Percentiles rank a stretch among this genome's conserved stretches.
Conservation (phyloP, 2,113 vertebrate genomes). For the Megaceryle maxima region DNA sequence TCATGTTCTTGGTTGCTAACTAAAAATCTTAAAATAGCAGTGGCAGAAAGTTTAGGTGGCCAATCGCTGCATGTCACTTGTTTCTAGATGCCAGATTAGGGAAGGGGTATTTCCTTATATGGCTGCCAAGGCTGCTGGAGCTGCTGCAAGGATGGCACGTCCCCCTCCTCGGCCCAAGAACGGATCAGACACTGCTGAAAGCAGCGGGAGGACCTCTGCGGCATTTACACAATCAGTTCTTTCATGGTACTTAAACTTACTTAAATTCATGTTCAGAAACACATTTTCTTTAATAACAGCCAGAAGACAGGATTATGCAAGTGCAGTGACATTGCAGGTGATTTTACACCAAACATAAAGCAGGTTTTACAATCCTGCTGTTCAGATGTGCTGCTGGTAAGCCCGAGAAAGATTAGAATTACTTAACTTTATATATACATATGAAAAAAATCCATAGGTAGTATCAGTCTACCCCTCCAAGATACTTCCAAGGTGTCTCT, state of each 20-base stretch:
- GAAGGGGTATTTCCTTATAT: not conserved
- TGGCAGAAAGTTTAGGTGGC: not conserved
- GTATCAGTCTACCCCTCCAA: not conserved
- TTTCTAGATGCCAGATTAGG: not conserved
- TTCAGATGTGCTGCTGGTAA: not conserved
- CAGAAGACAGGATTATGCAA: not conserved
- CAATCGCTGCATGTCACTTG: not conserved
- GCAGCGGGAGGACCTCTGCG: not conserved
- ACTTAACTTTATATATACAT: not conserved
- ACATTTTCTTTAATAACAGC: not conserved
- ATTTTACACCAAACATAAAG: not conserved
- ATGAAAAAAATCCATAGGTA: not conserved
- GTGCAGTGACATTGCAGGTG: not conserved
- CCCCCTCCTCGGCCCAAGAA: not conserved
- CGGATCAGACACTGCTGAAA: not conserved
- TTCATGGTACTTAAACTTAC: not conserved
- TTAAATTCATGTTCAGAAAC: not conserved
- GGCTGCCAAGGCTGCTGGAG: not conserved
- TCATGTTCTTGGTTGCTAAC: not conserved
- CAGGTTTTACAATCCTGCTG: not conserved
- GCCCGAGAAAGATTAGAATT: not conserved
- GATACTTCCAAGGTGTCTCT: not conserved
- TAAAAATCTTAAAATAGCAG: constrained; percentile 29
- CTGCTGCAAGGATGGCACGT: not conserved
- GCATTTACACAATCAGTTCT: not conserved